Percentiles rank a stretch among this genome's conserved stretches.
Evolutionary conservation across 2,113 vertebrate genomes (phyloP).

Genomic region (Cyprinus carpio): DNA sequence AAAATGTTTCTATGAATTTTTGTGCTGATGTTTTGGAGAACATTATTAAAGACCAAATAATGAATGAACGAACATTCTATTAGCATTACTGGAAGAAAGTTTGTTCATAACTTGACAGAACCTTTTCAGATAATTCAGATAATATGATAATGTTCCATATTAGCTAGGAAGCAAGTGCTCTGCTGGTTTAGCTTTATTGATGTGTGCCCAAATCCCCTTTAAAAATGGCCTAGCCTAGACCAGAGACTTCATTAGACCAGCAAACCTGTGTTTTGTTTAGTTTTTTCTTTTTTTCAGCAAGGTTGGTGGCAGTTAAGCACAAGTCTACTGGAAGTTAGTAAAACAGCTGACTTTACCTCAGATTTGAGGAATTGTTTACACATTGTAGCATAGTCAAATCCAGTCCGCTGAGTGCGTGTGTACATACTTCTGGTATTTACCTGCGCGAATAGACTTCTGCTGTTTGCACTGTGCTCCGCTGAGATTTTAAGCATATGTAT

Average conservation of each 20-base stretch:
- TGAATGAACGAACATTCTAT: not conserved
- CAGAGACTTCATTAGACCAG: not conserved
- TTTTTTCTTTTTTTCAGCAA: not conserved
- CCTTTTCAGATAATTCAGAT: no score
- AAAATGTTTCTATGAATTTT: not conserved
- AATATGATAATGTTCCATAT: no score
- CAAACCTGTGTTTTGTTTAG: not conserved
- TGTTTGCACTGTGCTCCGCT: constrained; percentile 15
- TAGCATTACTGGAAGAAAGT: not conserved
- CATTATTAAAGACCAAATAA: not conserved
- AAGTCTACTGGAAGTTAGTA: not conserved
- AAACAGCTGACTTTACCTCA: not conserved
- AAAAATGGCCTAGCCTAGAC: not conserved
- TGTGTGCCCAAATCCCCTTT: not conserved
- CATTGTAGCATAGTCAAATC: not conserved
- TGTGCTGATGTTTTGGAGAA: not conserved
- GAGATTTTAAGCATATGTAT: constrained; percentile 33
- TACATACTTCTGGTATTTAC: not conserved
- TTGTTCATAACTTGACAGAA: not conserved
- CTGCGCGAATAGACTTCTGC: not conserved
- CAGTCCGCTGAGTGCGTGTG: not conserved
- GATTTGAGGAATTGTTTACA: not conserved
- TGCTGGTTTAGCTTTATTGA: not conserved
- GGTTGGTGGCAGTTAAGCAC: not conserved
- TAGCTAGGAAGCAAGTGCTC: not conserved